phyloP scores from a whole-genome alignment of 1,140 invertebrate genomes.

The Scaptomyza pallida region DNA sequence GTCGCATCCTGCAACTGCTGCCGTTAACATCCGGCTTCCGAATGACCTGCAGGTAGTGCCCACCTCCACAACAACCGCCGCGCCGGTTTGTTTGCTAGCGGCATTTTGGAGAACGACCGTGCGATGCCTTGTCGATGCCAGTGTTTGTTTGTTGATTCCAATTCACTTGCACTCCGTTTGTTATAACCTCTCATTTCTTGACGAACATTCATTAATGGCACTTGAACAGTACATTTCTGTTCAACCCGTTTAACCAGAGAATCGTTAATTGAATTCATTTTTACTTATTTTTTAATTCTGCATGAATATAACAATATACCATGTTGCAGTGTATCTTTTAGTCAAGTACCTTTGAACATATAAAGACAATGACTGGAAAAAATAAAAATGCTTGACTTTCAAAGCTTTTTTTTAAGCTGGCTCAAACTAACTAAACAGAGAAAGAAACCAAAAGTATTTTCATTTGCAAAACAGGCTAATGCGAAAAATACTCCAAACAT shows the following conservation, averaged over 20 bases:
- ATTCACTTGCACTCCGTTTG: slow-evolving; percentile 53
- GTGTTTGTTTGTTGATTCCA: slow-evolving; percentile 51
- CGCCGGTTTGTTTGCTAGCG: background rate
- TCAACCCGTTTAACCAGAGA: background rate
- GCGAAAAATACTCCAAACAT: no score
- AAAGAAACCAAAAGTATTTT: background rate
- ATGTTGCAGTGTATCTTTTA: background rate
- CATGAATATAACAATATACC: background rate
- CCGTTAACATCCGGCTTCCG: slow-evolving; percentile 73
- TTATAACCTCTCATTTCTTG: slow-evolving; percentile 44
- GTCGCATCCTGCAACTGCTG: slow-evolving; percentile 61
- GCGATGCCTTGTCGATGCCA: background rate
- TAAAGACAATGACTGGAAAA: no score
- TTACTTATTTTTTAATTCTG: background rate
- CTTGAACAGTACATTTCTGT: background rate
- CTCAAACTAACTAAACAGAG: background rate
- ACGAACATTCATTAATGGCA: slow-evolving; percentile 10
- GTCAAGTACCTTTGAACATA: background rate
- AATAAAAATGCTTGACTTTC: background rate
- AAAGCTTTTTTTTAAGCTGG: background rate
- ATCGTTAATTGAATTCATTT: slow-evolving; percentile 31
- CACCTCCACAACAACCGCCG: background rate
- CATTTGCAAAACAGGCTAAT: background rate
- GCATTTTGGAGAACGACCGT: slow-evolving; percentile 4
- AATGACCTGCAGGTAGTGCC: slow-evolving; percentile 36